Conservation (phyloP, 2,888 invertebrate species). For the Zygothrica quintamaculata region DNA sequence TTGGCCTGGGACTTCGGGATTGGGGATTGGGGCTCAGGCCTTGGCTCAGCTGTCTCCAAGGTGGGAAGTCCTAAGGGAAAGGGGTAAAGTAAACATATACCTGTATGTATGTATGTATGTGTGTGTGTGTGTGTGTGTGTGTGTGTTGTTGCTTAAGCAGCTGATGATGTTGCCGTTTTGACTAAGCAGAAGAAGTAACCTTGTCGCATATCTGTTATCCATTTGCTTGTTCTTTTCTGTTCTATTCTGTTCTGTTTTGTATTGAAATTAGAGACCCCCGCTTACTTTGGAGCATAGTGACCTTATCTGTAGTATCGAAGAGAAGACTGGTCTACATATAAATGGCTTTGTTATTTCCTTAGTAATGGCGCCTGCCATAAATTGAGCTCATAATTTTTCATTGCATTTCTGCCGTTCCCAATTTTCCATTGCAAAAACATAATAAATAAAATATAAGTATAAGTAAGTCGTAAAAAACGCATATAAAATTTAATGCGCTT, state of each 20-base stretch:
- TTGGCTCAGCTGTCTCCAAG: background rate
- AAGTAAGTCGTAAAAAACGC: constrained; percentile 74
- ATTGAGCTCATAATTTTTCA: constrained; percentile 73
- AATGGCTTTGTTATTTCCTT: constrained; percentile 67
- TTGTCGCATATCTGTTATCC: no score
- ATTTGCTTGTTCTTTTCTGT: no score
- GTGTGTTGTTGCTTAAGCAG: no score
- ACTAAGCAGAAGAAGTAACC: no score
- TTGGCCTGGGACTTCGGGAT: constrained; percentile 18
- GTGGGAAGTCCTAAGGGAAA: no score
- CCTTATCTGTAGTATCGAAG: no score
- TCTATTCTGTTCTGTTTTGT: no score
- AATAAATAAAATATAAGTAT: constrained; percentile 75
- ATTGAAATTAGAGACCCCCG: no score
- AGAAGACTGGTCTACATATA: constrained; percentile 33
- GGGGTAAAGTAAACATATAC: no score
- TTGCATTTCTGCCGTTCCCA: constrained; percentile 52
- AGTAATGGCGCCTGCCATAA: constrained; percentile 65
- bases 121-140: background rate
- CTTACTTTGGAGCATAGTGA: no score
- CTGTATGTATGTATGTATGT: background rate
- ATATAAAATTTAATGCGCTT: constrained; percentile 77
- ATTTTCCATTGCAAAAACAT: constrained; percentile 62
- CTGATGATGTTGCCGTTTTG: no score
- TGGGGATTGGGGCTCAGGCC: background rate